A percentile compares a stretch with the other conserved stretches of the same genome.
Conservation (phyloP, 1,140 invertebrate species). For the Heliconius himera region DNA sequence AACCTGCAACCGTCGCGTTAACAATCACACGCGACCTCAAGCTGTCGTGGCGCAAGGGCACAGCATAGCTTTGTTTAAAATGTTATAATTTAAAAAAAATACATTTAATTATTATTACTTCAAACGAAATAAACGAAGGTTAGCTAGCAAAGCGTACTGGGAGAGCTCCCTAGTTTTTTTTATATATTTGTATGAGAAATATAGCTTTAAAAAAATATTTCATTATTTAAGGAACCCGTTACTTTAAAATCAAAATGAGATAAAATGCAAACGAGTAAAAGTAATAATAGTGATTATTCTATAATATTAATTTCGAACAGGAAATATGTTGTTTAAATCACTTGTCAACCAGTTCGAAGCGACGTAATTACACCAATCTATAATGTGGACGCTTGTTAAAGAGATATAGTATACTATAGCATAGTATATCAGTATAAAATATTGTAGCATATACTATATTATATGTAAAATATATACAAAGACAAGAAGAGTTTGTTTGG, state of each 20-base stretch:
- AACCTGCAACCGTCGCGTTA: too few relatives aligned
- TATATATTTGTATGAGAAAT: too few relatives aligned
- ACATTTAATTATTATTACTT: too few relatives aligned
- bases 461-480: too few relatives aligned
- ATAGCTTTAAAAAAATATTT: background rate
- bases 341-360: conserved; percentile 14
- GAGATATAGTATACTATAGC: background rate
- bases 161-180: too few relatives aligned
- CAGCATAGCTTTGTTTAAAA: too few relatives aligned
- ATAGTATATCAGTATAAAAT: background rate
- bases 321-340: conserved; percentile 13
- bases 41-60: too few relatives aligned
- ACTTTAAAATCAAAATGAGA: background rate
- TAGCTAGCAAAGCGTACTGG: too few relatives aligned
- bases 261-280: conserved; percentile 8
- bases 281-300: conserved; percentile 8
- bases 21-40: too few relatives aligned
- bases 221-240: background rate
- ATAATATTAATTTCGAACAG: background rate
- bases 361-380: conserved; percentile 1
- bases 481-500: too few relatives aligned
- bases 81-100: too few relatives aligned
- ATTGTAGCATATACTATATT: background rate
- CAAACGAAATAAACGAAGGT: too few relatives aligned
- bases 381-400: background rate